Base-by-base conservation (phyloP, 2,888 invertebrate genomes). In the Axea sp. region DNA sequence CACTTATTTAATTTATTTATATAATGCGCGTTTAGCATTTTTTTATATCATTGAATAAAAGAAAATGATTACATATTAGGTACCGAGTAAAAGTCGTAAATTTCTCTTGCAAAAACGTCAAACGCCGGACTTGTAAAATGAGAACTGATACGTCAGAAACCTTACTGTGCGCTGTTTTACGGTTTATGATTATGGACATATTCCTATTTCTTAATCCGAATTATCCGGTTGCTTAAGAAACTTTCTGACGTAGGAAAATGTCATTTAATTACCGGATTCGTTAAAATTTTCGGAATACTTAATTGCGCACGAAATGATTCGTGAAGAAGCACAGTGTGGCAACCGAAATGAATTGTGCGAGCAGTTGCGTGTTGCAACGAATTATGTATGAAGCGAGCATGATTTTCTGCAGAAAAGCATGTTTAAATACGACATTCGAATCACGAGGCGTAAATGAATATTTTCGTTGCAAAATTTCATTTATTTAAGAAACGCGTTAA, bases 111-210 rank as follows among this genome's bases (percentile, higher is more conserved):
- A 14, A 39, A 41, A 24, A 24, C 8, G 15, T 9, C 14, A 28
- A 28, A 37, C 1, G 9, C 7, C 9, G 19, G 15, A 14, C 31
- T 31, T 28, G 43, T 26, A 45, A 59, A 19, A 3, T 33, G 57
- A 45, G 22, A 43, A 43, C 24, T 15, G 55, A 57, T 57, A 41
- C 31, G 57, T 17, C 19, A 9, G 57, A 59, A 59, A 35, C 57
- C 43, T 59, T 59, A 59, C 12, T 9, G n/a, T n/a, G 31, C 8
- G 8, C 41, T 57, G 41, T 41, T 33, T 43, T 11, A 33, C 31
- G 43, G 57, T 43, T 57, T 57, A 55, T 41, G 11, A 15, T 57
- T 24, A 57, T 43, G 9, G 6, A 9, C 31, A 43, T 24, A 41
- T 41, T 55, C 55, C 39, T 39, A 41, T 37, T 53, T 17, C 53